Percentiles rank a stretch among this genome's conserved stretches.
Evolutionary conservation across 2,888 invertebrate genomes (phyloP).

Genomic region (Parasteatoda lunata): DNA sequence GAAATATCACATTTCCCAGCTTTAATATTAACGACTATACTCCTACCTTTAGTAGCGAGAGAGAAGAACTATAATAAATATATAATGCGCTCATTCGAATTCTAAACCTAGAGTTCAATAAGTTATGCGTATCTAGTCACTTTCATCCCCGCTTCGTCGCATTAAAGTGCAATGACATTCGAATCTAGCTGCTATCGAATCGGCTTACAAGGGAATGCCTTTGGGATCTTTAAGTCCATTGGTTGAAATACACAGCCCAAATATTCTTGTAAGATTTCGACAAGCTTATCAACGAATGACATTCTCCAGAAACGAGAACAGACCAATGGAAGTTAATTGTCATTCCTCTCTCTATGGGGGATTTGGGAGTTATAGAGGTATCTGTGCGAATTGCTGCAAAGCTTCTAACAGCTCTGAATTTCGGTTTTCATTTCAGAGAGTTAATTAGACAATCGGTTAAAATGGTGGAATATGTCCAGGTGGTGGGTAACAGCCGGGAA

Average conservation of each 20-base stretch:
- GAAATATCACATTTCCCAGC: too few relatives aligned
- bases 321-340: slow-evolving; percentile 42
- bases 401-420: slow-evolving; percentile 36
- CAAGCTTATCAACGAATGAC: slow-evolving; percentile 24
- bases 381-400: slow-evolving; percentile 3
- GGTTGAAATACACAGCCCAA: slow-evolving; percentile 19
- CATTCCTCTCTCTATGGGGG: slow-evolving; percentile 11
- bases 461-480: neutral
- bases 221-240: neutral
- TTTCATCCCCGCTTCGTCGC: neutral
- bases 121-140: neutral
- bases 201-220: neutral
- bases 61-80: slow-evolving; percentile 2
- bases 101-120: slow-evolving; percentile 2
- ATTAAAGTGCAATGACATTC: slow-evolving; percentile 32
- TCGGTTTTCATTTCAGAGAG: slow-evolving; percentile 43
- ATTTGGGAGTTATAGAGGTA: slow-evolving; percentile 6
- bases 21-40: too few relatives aligned
- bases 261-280: slow-evolving; percentile 33
- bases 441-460: slow-evolving; percentile 59
- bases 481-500: too few relatives aligned
- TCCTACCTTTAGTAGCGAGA: neutral
- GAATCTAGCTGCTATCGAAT: slow-evolving; percentile 20
- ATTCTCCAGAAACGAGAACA: slow-evolving; percentile 23
- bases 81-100: neutral